Percentiles rank a stretch among this genome's conserved stretches.
Evolutionary conservation across 2,797 vertebrate genomes (phyloP).

Genomic region (Coregonus sp.): DNA sequence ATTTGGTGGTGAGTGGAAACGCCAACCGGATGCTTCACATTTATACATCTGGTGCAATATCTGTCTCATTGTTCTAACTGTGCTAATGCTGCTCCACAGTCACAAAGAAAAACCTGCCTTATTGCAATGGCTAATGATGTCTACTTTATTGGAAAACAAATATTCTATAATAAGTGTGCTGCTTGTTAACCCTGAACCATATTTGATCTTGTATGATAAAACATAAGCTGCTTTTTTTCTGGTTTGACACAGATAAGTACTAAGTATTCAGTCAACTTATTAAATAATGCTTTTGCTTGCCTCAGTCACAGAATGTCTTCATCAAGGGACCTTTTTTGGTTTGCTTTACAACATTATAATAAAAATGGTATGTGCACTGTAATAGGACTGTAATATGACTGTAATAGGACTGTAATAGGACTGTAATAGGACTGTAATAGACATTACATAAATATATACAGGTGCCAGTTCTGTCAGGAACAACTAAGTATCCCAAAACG

Average conservation of each 20-base stretch:
- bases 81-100: not conserved
- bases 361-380: not conserved
- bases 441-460: not conserved
- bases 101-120: not conserved
- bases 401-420: too few species aligned
- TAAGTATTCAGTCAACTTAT: not conserved
- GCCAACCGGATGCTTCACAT: too few species aligned
- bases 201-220: not conserved
- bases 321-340: not conserved
- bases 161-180: too few species aligned
- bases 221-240: not conserved
- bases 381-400: too few species aligned
- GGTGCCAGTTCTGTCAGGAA: constrained; percentile 66
- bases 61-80: too few species aligned
- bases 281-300: not conserved
- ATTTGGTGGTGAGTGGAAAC: too few species aligned
- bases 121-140: not conserved
- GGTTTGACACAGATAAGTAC: not conserved
- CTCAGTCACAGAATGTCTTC: not conserved
- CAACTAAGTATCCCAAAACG: too few species aligned
- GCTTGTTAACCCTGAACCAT: not conserved
- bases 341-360: not conserved
- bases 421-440: not conserved
- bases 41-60: too few species aligned
- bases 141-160: too few species aligned